A percentile compares a stretch with the other conserved stretches of the same genome.
Evolutionary conservation across 2,113 vertebrate genomes (phyloP).

Genomic region (Odocoileus virginianus): DNA sequence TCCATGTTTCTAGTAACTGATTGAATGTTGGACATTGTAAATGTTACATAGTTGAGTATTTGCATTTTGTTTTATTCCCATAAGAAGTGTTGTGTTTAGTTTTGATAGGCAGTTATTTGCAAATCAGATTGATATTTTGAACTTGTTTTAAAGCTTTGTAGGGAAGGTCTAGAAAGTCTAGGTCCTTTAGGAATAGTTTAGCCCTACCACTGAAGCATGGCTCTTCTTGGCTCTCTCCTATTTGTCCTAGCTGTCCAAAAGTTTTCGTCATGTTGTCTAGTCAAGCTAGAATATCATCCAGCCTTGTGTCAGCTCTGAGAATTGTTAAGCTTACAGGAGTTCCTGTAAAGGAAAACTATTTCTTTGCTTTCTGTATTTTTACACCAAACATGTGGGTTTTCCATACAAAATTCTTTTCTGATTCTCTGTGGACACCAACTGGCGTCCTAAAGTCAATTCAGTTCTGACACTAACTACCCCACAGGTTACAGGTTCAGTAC

Average conservation of each 20-base stretch:
- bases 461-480: not conserved
- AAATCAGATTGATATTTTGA: not conserved
- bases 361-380: not conserved
- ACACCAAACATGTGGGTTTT: not conserved
- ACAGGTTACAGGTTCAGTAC: not conserved
- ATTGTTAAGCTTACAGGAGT: not conserved
- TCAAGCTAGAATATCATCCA: not conserved
- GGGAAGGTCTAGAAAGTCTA: not conserved
- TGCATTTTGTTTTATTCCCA: not conserved
- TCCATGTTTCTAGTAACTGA: not conserved
- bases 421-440: not conserved
- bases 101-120: not conserved
- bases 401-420: not conserved
- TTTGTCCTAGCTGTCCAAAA: not conserved
- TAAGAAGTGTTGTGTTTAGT: not conserved
- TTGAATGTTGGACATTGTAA: not conserved
- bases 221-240: not conserved
- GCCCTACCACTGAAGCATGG: not conserved
- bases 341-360: not conserved
- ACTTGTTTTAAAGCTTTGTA: not conserved
- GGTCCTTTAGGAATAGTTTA: not conserved
- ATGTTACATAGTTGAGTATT: not conserved
- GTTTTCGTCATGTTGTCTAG: not conserved
- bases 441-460: not conserved
- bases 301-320: not conserved